These are phyloP conservation scores for Dipodomys spectabilis DNA, from an alignment of 2,113 vertebrate species.

Conservation along the genomic window DNA sequence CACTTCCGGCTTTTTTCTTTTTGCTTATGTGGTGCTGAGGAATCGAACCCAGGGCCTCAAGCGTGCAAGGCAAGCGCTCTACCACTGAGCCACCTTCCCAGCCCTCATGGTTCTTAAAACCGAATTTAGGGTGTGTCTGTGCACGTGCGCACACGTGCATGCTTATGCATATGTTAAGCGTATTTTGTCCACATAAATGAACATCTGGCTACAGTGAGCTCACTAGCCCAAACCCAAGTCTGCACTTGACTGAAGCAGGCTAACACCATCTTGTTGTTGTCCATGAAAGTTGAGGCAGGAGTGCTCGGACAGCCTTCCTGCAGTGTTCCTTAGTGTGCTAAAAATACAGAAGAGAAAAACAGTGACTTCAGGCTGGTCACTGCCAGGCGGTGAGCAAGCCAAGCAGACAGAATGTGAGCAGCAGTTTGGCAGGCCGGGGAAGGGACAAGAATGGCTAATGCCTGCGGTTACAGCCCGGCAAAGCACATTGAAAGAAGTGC, in stretches of 20 bases:
- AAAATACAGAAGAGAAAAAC: conserved; percentile 79
- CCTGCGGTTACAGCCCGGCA: neutral
- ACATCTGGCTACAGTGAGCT: neutral
- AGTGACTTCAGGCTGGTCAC: conserved; percentile 83
- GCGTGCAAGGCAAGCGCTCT: no score
- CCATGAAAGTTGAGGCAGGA: conserved; percentile 23
- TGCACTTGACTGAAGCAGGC: neutral
- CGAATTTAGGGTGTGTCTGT: neutral
- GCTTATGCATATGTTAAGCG: no score
- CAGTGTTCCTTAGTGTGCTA: conserved; percentile 66
- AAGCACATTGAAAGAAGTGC: neutral
- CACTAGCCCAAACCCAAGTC: conserved; percentile 17
- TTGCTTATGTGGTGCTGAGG: no score
- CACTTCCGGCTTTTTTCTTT: no score
- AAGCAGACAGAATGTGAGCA: conserved; percentile 71
- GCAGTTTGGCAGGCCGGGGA: conserved; percentile 54
- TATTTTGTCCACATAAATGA: neutral
- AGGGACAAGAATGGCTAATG: neutral
- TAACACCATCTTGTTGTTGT: conserved; percentile 57
- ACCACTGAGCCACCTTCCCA: no score
- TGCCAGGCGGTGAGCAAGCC: conserved; percentile 82
- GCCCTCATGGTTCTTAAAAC: neutral
- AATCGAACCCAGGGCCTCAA: no score
- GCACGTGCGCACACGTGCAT: no score
- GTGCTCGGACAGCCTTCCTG: conserved; percentile 68